phyloP scores from a whole-genome alignment of 2,888 invertebrate genomes.

The Notodonta dromedarius region DNA sequence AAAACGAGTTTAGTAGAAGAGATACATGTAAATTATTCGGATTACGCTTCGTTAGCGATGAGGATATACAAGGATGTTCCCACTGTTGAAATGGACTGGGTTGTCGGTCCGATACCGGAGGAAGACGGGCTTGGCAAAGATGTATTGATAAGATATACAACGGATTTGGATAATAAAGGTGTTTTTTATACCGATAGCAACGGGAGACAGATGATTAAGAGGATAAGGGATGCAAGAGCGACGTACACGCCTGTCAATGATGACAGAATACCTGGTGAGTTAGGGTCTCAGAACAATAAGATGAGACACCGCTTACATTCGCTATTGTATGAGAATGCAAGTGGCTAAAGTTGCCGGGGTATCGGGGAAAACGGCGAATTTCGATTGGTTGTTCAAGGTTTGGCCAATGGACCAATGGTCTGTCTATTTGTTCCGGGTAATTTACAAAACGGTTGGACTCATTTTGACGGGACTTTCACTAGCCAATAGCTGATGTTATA shows the following conservation, averaged over 20 bases:
- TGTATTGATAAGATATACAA: constrained; percentile 90
- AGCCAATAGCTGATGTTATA: too few species aligned
- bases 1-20: constrained; percentile 89
- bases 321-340: too few species aligned
- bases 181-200: constrained; percentile 97
- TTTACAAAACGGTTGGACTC: too few species aligned
- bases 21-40: constrained; percentile 83
- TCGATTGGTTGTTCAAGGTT: too few species aligned
- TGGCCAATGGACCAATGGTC: too few species aligned
- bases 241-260: constrained; percentile 40
- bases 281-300: neutral
- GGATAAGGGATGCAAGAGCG: constrained; percentile 82
- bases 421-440: too few species aligned
- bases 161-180: constrained; percentile 84
- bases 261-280: constrained; percentile 55
- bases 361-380: too few species aligned
- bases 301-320: too few species aligned
- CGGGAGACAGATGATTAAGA: constrained; percentile 92
- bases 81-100: constrained; percentile 90
- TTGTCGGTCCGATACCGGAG: constrained; percentile 90
- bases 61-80: constrained; percentile 86
- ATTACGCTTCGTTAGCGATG: constrained; percentile 91
- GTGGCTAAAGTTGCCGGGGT: too few species aligned
- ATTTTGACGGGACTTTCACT: too few species aligned
- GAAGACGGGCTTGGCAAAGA: constrained; percentile 87